Conservation (phyloP, 1,140 invertebrate genomes). For the Drosophila novamexicana region DNA sequence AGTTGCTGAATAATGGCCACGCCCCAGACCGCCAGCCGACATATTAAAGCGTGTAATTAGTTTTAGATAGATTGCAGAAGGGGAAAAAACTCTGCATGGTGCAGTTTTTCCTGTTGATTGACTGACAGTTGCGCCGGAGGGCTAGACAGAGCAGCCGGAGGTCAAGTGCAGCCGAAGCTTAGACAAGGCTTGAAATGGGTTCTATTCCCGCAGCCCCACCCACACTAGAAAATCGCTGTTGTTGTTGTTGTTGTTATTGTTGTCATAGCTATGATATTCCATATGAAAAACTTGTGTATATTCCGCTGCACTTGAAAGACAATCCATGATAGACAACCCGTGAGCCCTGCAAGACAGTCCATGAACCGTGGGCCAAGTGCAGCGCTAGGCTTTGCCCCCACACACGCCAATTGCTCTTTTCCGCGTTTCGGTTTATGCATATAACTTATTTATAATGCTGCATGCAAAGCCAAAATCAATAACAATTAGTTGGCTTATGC, state of each 20-base stretch:
- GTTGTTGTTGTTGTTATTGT: conserved; percentile 23
- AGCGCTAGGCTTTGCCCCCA: conserved; percentile 13
- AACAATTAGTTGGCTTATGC: conserved; percentile 46
- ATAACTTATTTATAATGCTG: conserved; percentile 16
- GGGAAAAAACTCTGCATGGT: conserved; percentile 16
- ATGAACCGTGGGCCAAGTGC: conserved; percentile 18
- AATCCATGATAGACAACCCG: conserved; percentile 3
- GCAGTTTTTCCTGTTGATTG: conserved; percentile 40
- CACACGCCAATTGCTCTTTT: neutral
- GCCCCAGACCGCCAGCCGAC: conserved; percentile 37
- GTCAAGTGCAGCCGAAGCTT: conserved; percentile 36
- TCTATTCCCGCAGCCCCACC: conserved; percentile 11
- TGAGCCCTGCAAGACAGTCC: neutral
- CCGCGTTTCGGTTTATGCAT: conserved; percentile 1
- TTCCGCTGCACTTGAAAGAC: conserved; percentile 32
- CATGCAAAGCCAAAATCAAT: conserved; percentile 51
- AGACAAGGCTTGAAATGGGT: conserved; percentile 16
- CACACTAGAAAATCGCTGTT: conserved; percentile 2
- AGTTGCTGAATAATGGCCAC: conserved; percentile 47
- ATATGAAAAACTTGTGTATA: conserved; percentile 18
- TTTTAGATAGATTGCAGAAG: conserved; percentile 39
- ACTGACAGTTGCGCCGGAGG: conserved; percentile 32
- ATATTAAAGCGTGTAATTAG: conserved; percentile 60
- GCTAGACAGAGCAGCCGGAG: conserved; percentile 13
- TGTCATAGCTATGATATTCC: conserved; percentile 40